Base-by-base conservation (phyloP, 2,888 invertebrate species). In the Tyria jacobaeae region DNA sequence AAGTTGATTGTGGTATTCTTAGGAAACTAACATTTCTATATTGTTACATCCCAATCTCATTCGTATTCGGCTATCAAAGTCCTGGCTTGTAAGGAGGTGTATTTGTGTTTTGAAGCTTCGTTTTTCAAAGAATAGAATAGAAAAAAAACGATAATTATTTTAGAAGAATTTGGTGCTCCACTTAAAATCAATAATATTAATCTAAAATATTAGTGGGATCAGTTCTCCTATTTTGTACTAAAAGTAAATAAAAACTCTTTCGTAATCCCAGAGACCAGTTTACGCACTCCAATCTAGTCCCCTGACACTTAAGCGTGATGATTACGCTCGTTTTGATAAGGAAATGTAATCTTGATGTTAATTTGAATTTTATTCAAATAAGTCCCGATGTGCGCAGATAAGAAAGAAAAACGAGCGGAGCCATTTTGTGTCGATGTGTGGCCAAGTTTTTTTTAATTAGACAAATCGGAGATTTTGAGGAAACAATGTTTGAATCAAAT, bases 301-400 rank as follows among this genome's bases (percentile, higher is more conserved):
- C 54, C 62, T 54, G 60, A 66, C 57, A 44, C 27, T 39, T 56
- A 27, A 62, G 37, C 57, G 53, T 53, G 65, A 68, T 63, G 35
- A 64, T 74, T 53, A 58, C 50, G 39, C 24, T 52, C 35, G 10
- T 56, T 74, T 59, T 64, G 78, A 77, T 75, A 74, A 77, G 53
- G 51, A 61, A 69, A 64, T 55, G 59, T 77, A 68, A 71, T 66
- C 63, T 69, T 67, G 67, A 75, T 64, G 64, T 77, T 75, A 64
- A 75, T 78, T 69, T 24, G 41, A 60, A 72, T 60, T 66, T 75
- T 67, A 75, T 75, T 72, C 56, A 72, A 69, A 69, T 63, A 12
- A 49, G 48, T 35, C 47, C 52, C 56, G 58, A 48, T 57, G 64
- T 65, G 35, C 25, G 2, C 34, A 64, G 75, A 74, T 74, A 74